Evolutionary conservation across 2,888 invertebrate genomes (phyloP), one percentile per base, ranked within the genome.

Genomic region (Polydesmus complanatus): DNA sequence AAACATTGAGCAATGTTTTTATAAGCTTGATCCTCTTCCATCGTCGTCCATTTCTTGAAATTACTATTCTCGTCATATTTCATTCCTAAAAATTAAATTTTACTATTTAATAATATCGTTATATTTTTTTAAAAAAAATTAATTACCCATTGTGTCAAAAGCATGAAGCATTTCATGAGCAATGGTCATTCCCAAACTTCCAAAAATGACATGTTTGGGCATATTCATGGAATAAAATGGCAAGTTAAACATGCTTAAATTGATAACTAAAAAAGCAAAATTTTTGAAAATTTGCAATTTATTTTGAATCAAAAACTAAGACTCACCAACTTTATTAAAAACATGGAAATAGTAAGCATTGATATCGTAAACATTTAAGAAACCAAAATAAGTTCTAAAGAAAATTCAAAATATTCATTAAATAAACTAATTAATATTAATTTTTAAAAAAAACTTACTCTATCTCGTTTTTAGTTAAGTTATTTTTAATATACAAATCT

Each of bases 91-190:
- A 8, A 11, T 21, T n/a, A 27, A 56, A 37, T 8, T 51, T 51
- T n/a, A 47, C 18, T 47, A 47, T 21, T 14, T 11, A 52, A 52
- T 18, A 18, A 52, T 52, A 14, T 18, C 19, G 21, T 52, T 18
- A 52, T 48, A 48, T 48, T 48, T 48, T 48, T 19, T 23, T 11
- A 26, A 22, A 8, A 48, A 14, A 48, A 21, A 52, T 25, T 27
- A 2, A 56, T 63, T 63, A 69, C 70, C 70, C 27, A 67, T 65
- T 27, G 67, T 64, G 61, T 78, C 79, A 62, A 79, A 75, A 14
- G 75, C 77, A 65, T 79, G 79, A 21, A 78, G 71, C 49, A 78
- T 74, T 67, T 78, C 78, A 66, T 79, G 78, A 25, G 75, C 75
- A 56, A 78, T 72, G 49, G 78, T 74, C 27, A 76, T 73, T 11